Conservation (phyloP, 2,888 invertebrate genomes). For the Dicycla oo region DNA sequence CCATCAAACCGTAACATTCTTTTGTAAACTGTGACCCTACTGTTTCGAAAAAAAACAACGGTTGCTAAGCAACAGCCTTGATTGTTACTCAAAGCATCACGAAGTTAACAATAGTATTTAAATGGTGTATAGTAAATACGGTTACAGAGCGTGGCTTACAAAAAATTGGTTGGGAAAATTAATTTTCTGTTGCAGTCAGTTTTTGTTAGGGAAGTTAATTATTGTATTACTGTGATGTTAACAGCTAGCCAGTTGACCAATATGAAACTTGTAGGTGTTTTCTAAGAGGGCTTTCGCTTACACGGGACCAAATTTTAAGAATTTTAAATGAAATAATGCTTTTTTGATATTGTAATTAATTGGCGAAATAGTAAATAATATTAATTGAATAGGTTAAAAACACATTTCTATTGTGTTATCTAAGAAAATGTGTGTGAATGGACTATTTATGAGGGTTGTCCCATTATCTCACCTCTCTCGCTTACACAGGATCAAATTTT, state of each 20-base stretch:
- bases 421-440: no score
- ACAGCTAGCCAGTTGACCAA: background rate
- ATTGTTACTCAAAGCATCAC: slow-evolving; percentile 76
- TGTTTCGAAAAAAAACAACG: slow-evolving; percentile 74
- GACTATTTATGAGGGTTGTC: no score
- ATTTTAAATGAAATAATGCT: no score
- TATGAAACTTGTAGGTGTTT: background rate
- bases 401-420: no score
- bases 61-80: slow-evolving; percentile 77
- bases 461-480: no score
- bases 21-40: slow-evolving; percentile 82
- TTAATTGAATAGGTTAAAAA: no score
- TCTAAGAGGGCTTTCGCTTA: no score
- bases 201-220: slow-evolving; percentile 14
- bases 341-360: no score
- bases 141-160: slow-evolving; percentile 40
- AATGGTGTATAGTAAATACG: slow-evolving; percentile 56
- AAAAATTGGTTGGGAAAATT: slow-evolving; percentile 38
- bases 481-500: no score
- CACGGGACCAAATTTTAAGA: no score
- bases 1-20: slow-evolving; percentile 79
- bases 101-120: slow-evolving; percentile 70
- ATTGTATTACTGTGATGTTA: background rate
- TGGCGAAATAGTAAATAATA: no score
- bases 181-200: slow-evolving; percentile 25